Evolutionary conservation across 2,797 vertebrate genomes (phyloP).

Genomic region (Gallinago solitaria): DNA sequence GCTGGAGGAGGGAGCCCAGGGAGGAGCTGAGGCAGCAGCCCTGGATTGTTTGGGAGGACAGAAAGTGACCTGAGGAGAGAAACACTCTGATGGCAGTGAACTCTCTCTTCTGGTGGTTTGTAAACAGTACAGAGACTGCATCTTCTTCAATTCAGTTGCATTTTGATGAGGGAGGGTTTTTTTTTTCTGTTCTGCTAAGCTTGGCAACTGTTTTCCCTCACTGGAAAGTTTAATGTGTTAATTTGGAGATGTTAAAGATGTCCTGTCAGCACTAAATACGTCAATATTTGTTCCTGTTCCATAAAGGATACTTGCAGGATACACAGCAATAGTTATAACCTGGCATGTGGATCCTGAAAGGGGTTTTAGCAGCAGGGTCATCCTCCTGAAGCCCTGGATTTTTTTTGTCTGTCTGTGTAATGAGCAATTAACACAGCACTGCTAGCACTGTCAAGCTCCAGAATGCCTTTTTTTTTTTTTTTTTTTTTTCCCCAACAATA

Average conservation of each 20-base stretch:
- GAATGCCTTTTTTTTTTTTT: neutral
- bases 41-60: neutral
- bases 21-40: neutral
- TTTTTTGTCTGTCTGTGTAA: neutral
- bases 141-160: neutral
- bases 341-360: neutral
- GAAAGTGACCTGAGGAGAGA: neutral
- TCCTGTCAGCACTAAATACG: neutral
- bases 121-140: neutral
- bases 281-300: neutral
- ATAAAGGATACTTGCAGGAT: neutral
- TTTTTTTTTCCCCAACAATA: neutral
- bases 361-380: neutral
- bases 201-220: neutral
- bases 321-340: neutral
- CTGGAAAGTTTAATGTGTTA: neutral
- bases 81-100: neutral
- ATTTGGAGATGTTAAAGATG: neutral
- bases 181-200: neutral
- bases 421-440: neutral
- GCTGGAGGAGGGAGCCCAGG: neutral
- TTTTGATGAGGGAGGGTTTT: neutral
- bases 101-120: neutral
- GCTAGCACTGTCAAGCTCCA: neutral
- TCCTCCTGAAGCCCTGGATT: neutral